A percentile compares a stretch with the other conserved stretches of the same genome.
Evolutionary conservation across 2,113 vertebrate species (phyloP).

Genomic region (Meles meles): DNA sequence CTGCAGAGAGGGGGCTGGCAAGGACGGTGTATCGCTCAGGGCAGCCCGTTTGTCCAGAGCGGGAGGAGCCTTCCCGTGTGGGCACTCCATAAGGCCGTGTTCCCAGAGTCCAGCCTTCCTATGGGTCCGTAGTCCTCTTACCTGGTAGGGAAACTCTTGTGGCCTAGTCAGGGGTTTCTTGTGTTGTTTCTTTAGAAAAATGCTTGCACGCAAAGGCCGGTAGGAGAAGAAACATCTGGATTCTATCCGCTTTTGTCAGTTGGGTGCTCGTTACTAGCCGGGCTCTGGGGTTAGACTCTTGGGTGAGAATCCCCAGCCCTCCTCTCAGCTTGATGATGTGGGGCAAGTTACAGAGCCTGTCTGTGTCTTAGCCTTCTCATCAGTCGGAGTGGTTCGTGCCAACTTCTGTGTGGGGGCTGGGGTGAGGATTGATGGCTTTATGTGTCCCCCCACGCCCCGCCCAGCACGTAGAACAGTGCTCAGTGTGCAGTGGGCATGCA

Average conservation of each 20-base stretch:
- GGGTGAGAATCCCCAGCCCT: background rate
- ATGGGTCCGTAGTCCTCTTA: background rate
- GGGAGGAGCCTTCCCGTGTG: accelerated
- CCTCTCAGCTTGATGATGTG: background rate
- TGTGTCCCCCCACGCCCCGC: background rate
- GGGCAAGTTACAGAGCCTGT: accelerated
- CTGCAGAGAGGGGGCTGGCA: accelerated
- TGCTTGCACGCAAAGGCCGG: background rate
- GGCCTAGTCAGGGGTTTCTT: background rate
- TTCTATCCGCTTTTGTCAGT: background rate
- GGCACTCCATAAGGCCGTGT: accelerated
- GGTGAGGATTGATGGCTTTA: background rate
- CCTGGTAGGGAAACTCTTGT: background rate
- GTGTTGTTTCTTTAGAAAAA: background rate
- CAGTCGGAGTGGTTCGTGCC: background rate
- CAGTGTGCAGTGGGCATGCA: accelerated
- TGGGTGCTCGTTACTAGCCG: background rate
- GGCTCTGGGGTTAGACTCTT: background rate
- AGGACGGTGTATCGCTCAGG: accelerated
- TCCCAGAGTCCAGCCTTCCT: background rate
- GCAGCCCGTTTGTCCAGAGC: background rate
- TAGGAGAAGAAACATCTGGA: background rate
- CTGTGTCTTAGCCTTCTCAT: no score
- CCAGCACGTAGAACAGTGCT: background rate
- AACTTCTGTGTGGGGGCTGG: no score